Base-by-base conservation (phyloP, 2,888 invertebrate genomes). In the Drosophila mettleri region DNA sequence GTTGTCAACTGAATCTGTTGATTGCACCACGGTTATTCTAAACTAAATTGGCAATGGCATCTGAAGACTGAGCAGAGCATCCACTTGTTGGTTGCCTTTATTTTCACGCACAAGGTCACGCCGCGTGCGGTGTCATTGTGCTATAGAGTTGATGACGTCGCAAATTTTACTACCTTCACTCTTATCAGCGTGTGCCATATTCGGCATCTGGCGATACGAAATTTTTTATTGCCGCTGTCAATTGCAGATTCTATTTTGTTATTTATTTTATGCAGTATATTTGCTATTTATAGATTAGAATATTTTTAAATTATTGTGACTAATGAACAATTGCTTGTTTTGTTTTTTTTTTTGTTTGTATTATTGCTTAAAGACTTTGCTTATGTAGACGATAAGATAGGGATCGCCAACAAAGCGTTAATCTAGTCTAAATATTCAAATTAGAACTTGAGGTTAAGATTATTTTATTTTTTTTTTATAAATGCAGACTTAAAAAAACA, bases 51-150 rank as follows among this genome's bases (percentile, higher is more conserved):
- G 53, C 51, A 41, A 54, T 20, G 10, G 45, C 43, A 49, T 55
- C 46, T 14, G 14, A 14, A 38, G 53, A 16, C n/a, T 34, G 51
- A 29, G 38, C 22, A 20, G 27, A 46, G 39, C 18, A 39, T 62
- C 84, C 84, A 83, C 86, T 88, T 83, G 88, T 88, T 83, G 83
- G 71, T 66, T 58, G 61, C 58, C 60, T 48, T 51, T 57, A 10
- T 51, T 18, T 39, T 20, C 29, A 41, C 10, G 34, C 45, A 67
- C 83, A 83, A 83, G 84, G 88, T 88, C 88, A 82, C 46, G 36
- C 33, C 22, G 61, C n/a, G 43, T 43, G 43, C 45, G 36, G 63
- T 58, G 69, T 78, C 79, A 78, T 53, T 78, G 75, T 18, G 57
- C 70, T 54, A 18, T 33, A 43, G 59, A 38, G 36, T 52, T 58